Conservation (phyloP, 1,140 invertebrate species). For the Phymastichus coffea region DNA sequence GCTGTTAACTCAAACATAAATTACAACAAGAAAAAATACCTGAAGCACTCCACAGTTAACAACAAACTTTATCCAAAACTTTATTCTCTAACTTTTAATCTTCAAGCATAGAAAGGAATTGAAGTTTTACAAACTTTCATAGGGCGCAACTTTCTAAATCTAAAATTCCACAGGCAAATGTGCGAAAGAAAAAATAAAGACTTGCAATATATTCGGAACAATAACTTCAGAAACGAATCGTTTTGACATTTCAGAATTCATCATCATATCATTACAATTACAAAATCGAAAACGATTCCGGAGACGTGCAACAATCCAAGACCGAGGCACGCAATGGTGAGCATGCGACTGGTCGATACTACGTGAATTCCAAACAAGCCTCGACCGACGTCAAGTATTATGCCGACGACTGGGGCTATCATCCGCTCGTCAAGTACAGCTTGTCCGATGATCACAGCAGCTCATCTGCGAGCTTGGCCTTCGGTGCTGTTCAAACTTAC, state of each 20-base stretch:
- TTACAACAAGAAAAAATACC: too few relatives aligned
- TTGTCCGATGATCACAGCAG: slow-evolving; percentile 49
- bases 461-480: slow-evolving; percentile 54
- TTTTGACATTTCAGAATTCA: slow-evolving; percentile 46
- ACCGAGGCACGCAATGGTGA: slow-evolving; percentile 55
- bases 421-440: slow-evolving; percentile 62
- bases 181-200: too few relatives aligned
- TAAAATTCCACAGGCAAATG: too few relatives aligned
- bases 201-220: too few relatives aligned
- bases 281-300: slow-evolving; percentile 50
- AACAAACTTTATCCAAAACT: too few relatives aligned
- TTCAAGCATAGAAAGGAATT: too few relatives aligned
- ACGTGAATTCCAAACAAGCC: slow-evolving; percentile 42
- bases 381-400: slow-evolving; percentile 61
- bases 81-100: too few relatives aligned
- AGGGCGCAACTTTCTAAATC: too few relatives aligned
- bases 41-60: too few relatives aligned
- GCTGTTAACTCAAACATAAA: too few relatives aligned
- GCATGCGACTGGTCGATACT: slow-evolving; percentile 58
- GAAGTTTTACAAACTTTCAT: too few relatives aligned
- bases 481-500: slow-evolving; percentile 59
- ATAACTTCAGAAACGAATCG: too few relatives aligned
- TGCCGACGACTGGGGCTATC: slow-evolving; percentile 65
- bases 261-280: slow-evolving; percentile 59
- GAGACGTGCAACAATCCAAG: slow-evolving; percentile 54